These are phyloP conservation scores for Cygnus olor DNA, from an alignment of 2,797 vertebrate genomes.

Conservation along the genomic window DNA sequence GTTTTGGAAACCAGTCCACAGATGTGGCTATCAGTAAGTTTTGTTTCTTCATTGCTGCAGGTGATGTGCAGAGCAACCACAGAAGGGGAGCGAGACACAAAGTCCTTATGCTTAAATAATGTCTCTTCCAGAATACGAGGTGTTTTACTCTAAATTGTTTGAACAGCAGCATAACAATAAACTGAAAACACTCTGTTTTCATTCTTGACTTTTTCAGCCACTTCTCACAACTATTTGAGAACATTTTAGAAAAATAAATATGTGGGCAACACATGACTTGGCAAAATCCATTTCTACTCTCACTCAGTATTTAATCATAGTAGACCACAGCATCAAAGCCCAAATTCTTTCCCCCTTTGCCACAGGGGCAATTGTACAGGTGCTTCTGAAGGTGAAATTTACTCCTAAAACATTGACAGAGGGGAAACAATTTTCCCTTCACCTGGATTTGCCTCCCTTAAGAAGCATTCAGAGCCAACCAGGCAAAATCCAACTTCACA, in stretches of 20 bases:
- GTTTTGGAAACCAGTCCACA: not conserved
- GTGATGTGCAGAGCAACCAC: not conserved
- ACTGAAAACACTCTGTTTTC: not conserved
- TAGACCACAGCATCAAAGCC: not conserved
- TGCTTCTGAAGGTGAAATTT: not conserved
- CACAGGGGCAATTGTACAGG: not conserved
- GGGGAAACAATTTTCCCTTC: conserved; percentile 48
- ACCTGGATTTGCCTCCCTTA: conserved; percentile 29
- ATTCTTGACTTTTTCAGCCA: not conserved
- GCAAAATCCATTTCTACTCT: not conserved
- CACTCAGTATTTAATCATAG: not conserved
- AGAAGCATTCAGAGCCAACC: not conserved
- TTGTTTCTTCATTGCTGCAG: conserved; percentile 1
- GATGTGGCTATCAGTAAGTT: not conserved
- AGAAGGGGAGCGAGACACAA: not conserved
- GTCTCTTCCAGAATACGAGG: not conserved
- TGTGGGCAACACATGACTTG: not conserved
- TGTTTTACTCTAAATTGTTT: conserved; percentile 5
- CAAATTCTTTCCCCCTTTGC: not conserved
- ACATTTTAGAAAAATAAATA: not conserved
- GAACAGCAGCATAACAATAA: not conserved
- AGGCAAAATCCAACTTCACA: not conserved
- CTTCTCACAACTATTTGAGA: not conserved
- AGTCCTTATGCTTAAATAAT: not conserved
- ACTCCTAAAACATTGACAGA: not conserved